These are phyloP conservation scores for Oryzias melastigma DNA, from an alignment of 2,113 vertebrate genomes.

Conservation along the genomic window DNA sequence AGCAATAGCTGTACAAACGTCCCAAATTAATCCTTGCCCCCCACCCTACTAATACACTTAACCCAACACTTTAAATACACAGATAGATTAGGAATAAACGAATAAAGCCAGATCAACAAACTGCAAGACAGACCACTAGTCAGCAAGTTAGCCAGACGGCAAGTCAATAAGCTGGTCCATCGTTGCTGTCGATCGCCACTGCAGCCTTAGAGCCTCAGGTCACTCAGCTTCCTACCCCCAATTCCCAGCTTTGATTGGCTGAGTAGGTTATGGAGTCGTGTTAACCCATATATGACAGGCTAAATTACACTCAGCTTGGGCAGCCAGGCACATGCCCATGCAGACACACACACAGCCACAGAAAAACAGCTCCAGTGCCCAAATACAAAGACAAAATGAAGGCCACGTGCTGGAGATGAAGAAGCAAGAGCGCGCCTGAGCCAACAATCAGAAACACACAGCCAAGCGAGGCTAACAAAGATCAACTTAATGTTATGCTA, in stretches of 20 bases:
- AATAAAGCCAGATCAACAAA: slow-evolving; percentile 24
- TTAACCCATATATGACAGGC: slow-evolving; percentile 90
- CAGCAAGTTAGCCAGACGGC: slow-evolving; percentile 41
- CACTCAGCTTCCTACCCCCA: slow-evolving; percentile 55
- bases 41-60: slow-evolving; percentile 44
- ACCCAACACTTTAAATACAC: slow-evolving; percentile 47
- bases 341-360: slow-evolving; percentile 15
- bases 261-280: slow-evolving; percentile 76
- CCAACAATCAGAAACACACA: too few species aligned
- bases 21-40: slow-evolving; percentile 23
- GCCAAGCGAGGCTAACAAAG: too few species aligned
- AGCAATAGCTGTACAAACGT: slow-evolving; percentile 43
- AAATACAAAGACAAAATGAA: slow-evolving; percentile 33
- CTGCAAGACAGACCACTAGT: slow-evolving; percentile 40
- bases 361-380: slow-evolving; percentile 23
- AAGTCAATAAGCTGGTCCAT: slow-evolving; percentile 47
- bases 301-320: slow-evolving; percentile 81
- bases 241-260: slow-evolving; percentile 53
- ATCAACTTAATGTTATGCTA: too few species aligned
- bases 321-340: slow-evolving; percentile 60
- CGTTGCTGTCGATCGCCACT: slow-evolving; percentile 75
- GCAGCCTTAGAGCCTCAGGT: slow-evolving; percentile 76
- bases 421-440: slow-evolving; percentile 31
- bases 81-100: slow-evolving; percentile 46
- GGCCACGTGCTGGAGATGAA: slow-evolving; percentile 48